Base-by-base conservation (phyloP, 2,797 vertebrate species). In the Chelmon rostratus region DNA sequence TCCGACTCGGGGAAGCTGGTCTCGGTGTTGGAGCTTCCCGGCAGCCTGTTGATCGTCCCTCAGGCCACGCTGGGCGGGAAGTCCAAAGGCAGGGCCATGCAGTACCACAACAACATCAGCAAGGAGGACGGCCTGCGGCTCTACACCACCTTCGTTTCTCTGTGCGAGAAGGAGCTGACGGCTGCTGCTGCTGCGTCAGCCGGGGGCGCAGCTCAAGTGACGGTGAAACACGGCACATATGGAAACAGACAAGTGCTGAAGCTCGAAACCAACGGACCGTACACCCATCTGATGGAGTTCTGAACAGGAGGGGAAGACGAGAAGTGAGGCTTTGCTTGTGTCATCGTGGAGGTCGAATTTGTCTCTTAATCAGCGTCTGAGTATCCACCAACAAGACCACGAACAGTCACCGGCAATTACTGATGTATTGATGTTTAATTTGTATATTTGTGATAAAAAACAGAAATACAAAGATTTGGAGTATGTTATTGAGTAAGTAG, bases 1-100 rank as follows among this genome's bases (percentile, higher is more conserved):
- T 91, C 94, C 0, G 93, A 96, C 86, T 95, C 93, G 0, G 96
- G 97, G 70, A 95, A 96, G 86, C 88, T 90, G 7, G 92, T 96
- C 35, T 98, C 98, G 0, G 88, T 98, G 86, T 63, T 96, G 85
- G 96, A 98, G 68, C 95, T 99, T 18, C 97, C 97, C 2, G 97
- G 97, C 0, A 93, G 93, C 23, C n/a, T 99, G 63, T 94, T 99
- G 52, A 95, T 99, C 71, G 95, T 99, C 79, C 98, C 98, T 37
- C 97, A 99, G 91, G 98, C 97, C 77, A 98, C 98, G 5, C 94
- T 99, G 73, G 98, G 98, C 0, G 98, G 98, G n/a, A 97, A 93
- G 86, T 82, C 83, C 10, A 99, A 97, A 90, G 97, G 98, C 58
- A 93, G 88, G 76, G 91, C 62, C 78, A 97, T 99, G 97, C 97